Percentiles rank a stretch among this genome's conserved stretches.
These are phyloP conservation scores for Drosophila nr. perissopoda DNA, from an alignment of 2,888 invertebrate species.

Conservation along the genomic window DNA sequence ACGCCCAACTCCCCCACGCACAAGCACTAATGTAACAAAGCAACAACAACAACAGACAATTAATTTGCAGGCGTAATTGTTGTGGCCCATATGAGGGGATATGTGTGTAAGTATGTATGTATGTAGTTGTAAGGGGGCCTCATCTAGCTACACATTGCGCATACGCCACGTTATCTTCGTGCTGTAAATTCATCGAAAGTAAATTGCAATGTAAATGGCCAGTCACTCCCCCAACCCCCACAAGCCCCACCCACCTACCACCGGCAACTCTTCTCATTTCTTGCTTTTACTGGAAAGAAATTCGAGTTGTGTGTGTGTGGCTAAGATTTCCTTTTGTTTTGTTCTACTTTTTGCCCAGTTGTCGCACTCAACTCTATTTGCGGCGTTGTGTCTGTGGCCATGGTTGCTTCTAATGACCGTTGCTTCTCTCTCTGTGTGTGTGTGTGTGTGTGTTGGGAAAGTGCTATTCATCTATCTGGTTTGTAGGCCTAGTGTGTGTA, in stretches of 20 bases:
- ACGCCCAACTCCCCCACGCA: constrained; percentile 63
- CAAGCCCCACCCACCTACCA: neutral
- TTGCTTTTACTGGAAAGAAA: constrained; percentile 26
- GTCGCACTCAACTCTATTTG: constrained; percentile 30
- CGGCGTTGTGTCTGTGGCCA: constrained; percentile 14
- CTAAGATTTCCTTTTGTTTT: constrained; percentile 65
- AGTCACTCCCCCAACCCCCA: constrained; percentile 11
- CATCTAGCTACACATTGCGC: constrained; percentile 67
- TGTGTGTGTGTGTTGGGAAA: constrained; percentile 42
- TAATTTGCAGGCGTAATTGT: constrained; percentile 75
- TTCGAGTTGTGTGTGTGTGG: constrained; percentile 33
- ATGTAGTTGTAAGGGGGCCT: constrained; percentile 26
- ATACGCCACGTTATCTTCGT: constrained; percentile 62
- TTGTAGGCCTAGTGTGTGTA: constrained; percentile 34
- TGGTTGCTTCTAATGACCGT: constrained; percentile 65
- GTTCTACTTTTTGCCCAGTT: constrained; percentile 68
- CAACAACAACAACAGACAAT: constrained; percentile 37
- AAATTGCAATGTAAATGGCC: constrained; percentile 58
- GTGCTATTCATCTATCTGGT: constrained; percentile 51
- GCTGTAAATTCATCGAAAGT: constrained; percentile 68
- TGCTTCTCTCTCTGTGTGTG: neutral
- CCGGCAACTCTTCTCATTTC: neutral
- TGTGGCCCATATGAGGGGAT: constrained; percentile 71
- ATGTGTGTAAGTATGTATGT: constrained; percentile 34
- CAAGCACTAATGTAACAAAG: constrained; percentile 14